These are phyloP conservation scores for Andinoacara biseriatus DNA, from an alignment of 2,113 vertebrate genomes.

Conservation along the genomic window DNA sequence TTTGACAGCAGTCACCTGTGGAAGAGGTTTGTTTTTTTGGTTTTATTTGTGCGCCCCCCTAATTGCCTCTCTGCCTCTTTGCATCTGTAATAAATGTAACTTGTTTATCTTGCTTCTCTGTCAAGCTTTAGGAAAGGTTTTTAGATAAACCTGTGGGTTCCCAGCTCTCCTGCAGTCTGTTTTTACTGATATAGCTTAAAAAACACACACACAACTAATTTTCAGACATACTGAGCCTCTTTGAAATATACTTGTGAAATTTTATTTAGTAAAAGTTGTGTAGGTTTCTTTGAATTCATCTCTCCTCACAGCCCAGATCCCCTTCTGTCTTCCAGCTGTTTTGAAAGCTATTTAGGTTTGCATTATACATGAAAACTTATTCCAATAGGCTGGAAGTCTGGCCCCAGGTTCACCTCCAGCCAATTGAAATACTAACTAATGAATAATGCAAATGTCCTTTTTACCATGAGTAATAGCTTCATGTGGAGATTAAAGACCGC, in stretches of 20 bases:
- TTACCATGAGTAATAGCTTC: slow-evolving; percentile 37
- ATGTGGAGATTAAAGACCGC: slow-evolving; percentile 10
- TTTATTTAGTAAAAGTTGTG: not conserved
- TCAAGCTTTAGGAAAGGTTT: not conserved
- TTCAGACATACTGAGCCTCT: not conserved
- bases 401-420: slow-evolving; percentile 30
- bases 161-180: not conserved
- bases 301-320: not conserved
- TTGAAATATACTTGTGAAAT: not conserved
- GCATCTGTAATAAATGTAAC: not conserved
- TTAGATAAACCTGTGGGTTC: not conserved
- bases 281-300: slow-evolving; percentile 8
- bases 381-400: slow-evolving; percentile 22
- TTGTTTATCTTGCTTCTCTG: not conserved
- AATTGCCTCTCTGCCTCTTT: slow-evolving; percentile 12
- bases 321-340: slow-evolving; percentile 36
- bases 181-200: not conserved
- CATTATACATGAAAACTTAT: slow-evolving; percentile 42
- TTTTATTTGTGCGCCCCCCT: not conserved
- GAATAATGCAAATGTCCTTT: slow-evolving; percentile 42
- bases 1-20: slow-evolving; percentile 12
- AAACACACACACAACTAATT: not conserved
- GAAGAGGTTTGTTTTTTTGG: not conserved
- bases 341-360: slow-evolving; percentile 34
- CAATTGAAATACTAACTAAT: slow-evolving; percentile 31